Evolutionary conservation across 2,888 invertebrate genomes (phyloP), one percentile per base, ranked within the genome.

Genomic region (Hanleya hanleyi): DNA sequence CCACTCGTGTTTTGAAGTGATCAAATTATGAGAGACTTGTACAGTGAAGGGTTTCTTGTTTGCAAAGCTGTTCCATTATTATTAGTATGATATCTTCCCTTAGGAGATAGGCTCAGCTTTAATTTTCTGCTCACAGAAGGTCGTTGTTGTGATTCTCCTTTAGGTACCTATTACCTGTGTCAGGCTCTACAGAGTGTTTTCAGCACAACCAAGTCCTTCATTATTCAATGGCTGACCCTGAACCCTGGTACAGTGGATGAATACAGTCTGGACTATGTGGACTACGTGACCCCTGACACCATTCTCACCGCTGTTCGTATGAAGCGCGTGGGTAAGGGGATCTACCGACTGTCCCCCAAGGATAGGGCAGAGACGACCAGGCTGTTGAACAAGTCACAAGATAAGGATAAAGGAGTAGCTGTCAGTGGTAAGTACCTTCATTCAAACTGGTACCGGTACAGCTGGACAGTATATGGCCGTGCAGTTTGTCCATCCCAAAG

Each of bases 101-200:
- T n/a, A n/a, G n/a, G n/a, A n/a, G n/a, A n/a, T n/a, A n/a, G n/a
- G n/a, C n/a, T n/a, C n/a, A n/a, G n/a, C n/a, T n/a, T n/a, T n/a
- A n/a, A n/a, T n/a, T n/a, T n/a, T n/a, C n/a, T n/a, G n/a, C n/a
- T n/a, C n/a, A n/a, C 15, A n/a, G 9, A 38, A 5, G 22, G 26
- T 4, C 15, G 12, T 12, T n/a, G 29, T 29, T 49, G 57, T 38
- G 22, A 29, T 49, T 47, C 70, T 41, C 33, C 62, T 73, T 15
- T 67, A 85, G 86, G 83, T 33, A 78, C 82, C n/a, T 89, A 85
- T 75, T 88, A 81, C 89, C 93, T 97, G 70, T 97, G 97, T 89
- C 96, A 96, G 90, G 93, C 96, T 0, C 93, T 95, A 91, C 96
- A 96, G 91, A 96, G 96, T 90, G 95, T 97, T 73, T 96, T 95